These are phyloP conservation scores for Oreotragus oreotragus DNA, from an alignment of 2,113 vertebrate species.

Conservation along the genomic window DNA sequence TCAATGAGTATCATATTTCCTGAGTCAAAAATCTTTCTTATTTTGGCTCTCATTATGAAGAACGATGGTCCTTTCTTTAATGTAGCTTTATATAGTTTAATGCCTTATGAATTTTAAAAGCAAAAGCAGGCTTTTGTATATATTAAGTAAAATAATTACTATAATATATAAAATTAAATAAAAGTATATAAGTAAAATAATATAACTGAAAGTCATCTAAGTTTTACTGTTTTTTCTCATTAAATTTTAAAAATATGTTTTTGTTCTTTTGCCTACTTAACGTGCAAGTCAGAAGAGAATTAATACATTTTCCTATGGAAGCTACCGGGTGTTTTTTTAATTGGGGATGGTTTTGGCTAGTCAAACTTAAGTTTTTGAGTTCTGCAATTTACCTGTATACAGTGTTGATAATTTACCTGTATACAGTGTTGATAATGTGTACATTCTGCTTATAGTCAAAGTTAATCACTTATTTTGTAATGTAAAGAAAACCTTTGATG, in stretches of 20 bases:
- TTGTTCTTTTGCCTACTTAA: not conserved
- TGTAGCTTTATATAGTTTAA: not conserved
- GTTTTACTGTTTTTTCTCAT: not conserved
- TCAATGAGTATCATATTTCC: not conserved
- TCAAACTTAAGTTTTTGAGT: not conserved
- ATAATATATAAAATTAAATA: not conserved
- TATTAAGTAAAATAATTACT: not conserved
- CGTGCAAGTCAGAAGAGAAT: not conserved
- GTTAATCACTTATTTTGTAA: not conserved
- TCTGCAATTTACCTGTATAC: not conserved
- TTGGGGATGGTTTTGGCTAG: not conserved
- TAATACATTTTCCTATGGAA: not conserved
- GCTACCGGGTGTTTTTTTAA: not conserved
- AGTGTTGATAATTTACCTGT: not conserved
- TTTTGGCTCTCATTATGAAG: not conserved
- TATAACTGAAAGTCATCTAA: not conserved
- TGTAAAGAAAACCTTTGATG: not conserved
- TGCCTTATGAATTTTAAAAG: slow-evolving; percentile 15
- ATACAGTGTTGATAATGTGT: not conserved
- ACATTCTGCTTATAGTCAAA: not conserved
- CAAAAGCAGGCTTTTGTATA: not conserved
- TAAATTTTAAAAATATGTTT: not conserved
- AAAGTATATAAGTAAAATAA: not conserved
- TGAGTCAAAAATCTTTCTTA: not conserved
- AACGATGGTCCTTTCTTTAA: not conserved